A percentile compares a stretch with the other conserved stretches of the same genome.
These are phyloP conservation scores for Fistularia tabacaria DNA, from an alignment of 2,797 vertebrate species.

Conservation along the genomic window DNA sequence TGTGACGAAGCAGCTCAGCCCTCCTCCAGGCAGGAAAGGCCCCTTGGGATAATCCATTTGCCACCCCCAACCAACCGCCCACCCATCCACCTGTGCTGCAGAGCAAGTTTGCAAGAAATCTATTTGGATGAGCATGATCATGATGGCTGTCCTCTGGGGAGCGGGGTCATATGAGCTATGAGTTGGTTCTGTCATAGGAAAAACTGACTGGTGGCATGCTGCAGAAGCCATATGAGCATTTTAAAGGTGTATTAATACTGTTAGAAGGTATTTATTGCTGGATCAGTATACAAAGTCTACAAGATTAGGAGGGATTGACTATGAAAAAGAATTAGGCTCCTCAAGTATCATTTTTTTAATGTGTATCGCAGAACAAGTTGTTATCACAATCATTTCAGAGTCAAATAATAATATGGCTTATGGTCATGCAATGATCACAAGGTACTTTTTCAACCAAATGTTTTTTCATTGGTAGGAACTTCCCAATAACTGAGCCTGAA, in stretches of 20 bases:
- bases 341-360: neutral
- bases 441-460: neutral
- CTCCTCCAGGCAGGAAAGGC: slow-evolving; percentile 14
- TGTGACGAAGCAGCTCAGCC: slow-evolving; percentile 38
- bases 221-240: slow-evolving; percentile 41
- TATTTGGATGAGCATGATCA: slow-evolving; percentile 42
- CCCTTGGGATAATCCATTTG: slow-evolving; percentile 10
- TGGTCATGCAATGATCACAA: neutral
- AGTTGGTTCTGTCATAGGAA: slow-evolving; percentile 46
- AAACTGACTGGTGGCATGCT: slow-evolving; percentile 36
- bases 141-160: slow-evolving; percentile 24
- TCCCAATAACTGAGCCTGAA: neutral
- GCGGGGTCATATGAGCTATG: slow-evolving; percentile 42
- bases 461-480: neutral
- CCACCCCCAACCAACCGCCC: slow-evolving; percentile 2
- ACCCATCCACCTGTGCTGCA: slow-evolving; percentile 27
- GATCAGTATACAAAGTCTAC: slow-evolving; percentile 22
- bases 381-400: neutral
- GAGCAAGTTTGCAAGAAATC: slow-evolving; percentile 31
- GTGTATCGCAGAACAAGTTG: neutral
- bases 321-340: slow-evolving; percentile 4
- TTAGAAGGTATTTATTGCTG: slow-evolving; percentile 30
- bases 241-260: slow-evolving; percentile 19
- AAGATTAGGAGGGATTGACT: slow-evolving; percentile 11
- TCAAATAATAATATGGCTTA: neutral